Conservation (phyloP, 1,140 invertebrate species). For the Anoplophora glabripennis region DNA sequence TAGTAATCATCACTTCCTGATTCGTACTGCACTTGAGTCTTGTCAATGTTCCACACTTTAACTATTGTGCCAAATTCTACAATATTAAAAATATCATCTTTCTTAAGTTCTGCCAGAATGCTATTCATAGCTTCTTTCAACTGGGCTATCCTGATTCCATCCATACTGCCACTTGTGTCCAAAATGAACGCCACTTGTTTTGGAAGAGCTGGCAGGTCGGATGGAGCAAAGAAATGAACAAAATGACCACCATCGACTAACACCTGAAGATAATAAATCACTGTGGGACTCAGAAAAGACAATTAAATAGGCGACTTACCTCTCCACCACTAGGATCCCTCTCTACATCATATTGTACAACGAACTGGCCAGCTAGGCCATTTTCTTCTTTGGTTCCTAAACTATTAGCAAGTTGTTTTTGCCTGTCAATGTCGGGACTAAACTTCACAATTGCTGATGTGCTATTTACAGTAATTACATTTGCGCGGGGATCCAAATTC, state of each 20-base stretch:
- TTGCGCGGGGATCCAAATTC: slow-evolving; percentile 36
- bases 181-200: slow-evolving; percentile 72
- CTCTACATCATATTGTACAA: slow-evolving; percentile 65
- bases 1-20: slow-evolving; percentile 18
- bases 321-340: slow-evolving; percentile 54
- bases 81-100: slow-evolving; percentile 67
- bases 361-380: slow-evolving; percentile 60
- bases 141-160: slow-evolving; percentile 57
- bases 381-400: slow-evolving; percentile 42
- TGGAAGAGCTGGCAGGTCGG: slow-evolving; percentile 56
- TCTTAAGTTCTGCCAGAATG: slow-evolving; percentile 60
- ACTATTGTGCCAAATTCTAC: slow-evolving; percentile 58
- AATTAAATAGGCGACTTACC: slow-evolving; percentile 40
- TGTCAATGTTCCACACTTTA: slow-evolving; percentile 48
- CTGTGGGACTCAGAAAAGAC: neutral
- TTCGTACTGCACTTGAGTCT: slow-evolving; percentile 17
- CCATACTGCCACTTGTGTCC: slow-evolving; percentile 71
- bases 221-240: slow-evolving; percentile 71
- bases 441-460: slow-evolving; percentile 43
- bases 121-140: slow-evolving; percentile 64
- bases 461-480: slow-evolving; percentile 39
- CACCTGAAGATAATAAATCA: slow-evolving; percentile 24
- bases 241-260: slow-evolving; percentile 72
- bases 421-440: slow-evolving; percentile 52
- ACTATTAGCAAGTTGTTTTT: slow-evolving; percentile 44